These are phyloP conservation scores for Papilio glaucus DNA, from an alignment of 1,140 invertebrate genomes.

Conservation along the genomic window DNA sequence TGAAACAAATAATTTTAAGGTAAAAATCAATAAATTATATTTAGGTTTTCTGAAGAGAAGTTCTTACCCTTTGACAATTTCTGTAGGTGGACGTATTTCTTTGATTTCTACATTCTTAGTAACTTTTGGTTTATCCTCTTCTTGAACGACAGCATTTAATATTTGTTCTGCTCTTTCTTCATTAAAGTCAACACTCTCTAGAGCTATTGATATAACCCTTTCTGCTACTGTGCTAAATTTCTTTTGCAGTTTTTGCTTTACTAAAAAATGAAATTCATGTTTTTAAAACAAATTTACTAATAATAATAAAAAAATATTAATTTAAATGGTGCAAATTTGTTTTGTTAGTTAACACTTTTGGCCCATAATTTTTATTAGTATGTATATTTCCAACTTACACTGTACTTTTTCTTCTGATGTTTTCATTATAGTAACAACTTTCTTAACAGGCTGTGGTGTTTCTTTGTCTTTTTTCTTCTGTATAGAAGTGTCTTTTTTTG, in stretches of 20 bases:
- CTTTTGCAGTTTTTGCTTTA: constrained; percentile 88
- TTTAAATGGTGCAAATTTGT: background rate
- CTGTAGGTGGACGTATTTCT: constrained; percentile 45
- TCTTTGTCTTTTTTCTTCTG: constrained; percentile 83
- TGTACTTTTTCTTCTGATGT: constrained; percentile 89
- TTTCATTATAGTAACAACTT: constrained; percentile 85
- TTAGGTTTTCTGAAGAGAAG: background rate
- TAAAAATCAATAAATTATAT: background rate
- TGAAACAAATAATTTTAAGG: too few relatives aligned
- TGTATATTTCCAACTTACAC: constrained; percentile 82
- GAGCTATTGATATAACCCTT: constrained; percentile 91
- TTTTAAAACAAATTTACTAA: constrained; percentile 1
- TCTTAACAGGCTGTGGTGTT: constrained; percentile 75
- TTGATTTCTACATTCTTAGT: constrained; percentile 45
- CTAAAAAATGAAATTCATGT: constrained; percentile 84
- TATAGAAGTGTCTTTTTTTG: constrained; percentile 88
- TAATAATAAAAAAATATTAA: constrained; percentile 16
- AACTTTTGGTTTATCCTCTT: constrained; percentile 75
- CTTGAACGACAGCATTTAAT: constrained; percentile 87
- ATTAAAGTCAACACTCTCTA: constrained; percentile 93
- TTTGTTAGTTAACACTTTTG: background rate
- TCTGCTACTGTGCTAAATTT: constrained; percentile 91
- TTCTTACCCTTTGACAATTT: constrained; percentile 58
- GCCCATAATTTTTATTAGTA: background rate
- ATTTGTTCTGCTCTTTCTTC: constrained; percentile 91